Percentiles rank a stretch among this genome's conserved stretches.
Evolutionary conservation across 2,797 vertebrate species (phyloP).

Genomic region (Pangasius sanitwongsei): DNA sequence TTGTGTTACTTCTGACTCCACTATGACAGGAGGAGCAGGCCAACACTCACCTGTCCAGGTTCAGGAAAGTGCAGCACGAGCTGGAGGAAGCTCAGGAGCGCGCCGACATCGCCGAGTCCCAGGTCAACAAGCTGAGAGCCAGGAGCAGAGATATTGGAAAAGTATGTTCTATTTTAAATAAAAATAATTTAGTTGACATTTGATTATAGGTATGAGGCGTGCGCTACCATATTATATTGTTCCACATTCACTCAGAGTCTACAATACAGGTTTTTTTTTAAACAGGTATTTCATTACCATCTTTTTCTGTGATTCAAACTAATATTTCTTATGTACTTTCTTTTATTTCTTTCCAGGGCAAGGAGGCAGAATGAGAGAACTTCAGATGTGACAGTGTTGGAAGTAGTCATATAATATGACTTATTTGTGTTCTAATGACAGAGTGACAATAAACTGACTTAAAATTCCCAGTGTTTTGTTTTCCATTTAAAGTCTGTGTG

Average conservation of each 20-base stretch:
- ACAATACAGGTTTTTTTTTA: not conserved
- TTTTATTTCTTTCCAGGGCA: constrained; percentile 20
- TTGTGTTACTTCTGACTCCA: not conserved
- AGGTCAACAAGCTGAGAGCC: constrained; percentile 55
- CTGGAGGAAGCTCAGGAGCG: constrained; percentile 53
- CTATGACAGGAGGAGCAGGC: constrained; percentile 53
- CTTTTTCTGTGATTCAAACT: not conserved
- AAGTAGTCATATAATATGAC: constrained; percentile 38
- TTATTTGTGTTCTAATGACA: not conserved
- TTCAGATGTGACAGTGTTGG: not conserved
- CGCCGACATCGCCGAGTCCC: constrained; percentile 54
- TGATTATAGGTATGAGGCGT: not conserved
- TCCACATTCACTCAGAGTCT: not conserved
- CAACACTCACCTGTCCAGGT: constrained; percentile 48
- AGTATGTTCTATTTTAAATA: constrained; percentile 27
- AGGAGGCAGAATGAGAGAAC: constrained; percentile 39
- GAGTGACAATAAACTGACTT: not conserved
- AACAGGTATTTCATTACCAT: not conserved
- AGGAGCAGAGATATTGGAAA: constrained; percentile 52
- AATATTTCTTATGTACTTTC: not conserved
- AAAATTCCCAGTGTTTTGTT: not conserved
- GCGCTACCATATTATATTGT: not conserved
- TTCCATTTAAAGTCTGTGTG: not conserved
- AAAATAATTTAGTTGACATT: not conserved
- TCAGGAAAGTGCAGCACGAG: constrained; percentile 53